Evolutionary conservation across 1,140 invertebrate genomes (phyloP).

Genomic region (Dryas iulia): DNA sequence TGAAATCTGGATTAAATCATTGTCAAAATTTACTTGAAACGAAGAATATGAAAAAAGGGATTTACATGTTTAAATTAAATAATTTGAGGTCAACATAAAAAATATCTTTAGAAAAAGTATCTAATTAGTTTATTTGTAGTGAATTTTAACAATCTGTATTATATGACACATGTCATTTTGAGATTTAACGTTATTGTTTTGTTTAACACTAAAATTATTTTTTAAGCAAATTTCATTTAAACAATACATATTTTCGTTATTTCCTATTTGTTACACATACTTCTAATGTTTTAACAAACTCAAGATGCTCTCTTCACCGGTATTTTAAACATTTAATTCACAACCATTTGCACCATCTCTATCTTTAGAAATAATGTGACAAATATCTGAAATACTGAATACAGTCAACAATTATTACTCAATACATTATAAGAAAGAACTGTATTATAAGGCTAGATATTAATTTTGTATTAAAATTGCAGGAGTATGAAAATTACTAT

Average conservation of each 20-base stretch:
- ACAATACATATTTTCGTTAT: background rate
- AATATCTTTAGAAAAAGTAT: too few species aligned
- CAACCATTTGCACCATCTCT: slow-evolving; percentile 64
- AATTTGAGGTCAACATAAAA: too few species aligned
- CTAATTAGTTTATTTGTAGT: background rate
- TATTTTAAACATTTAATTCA: slow-evolving; percentile 50
- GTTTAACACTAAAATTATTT: background rate
- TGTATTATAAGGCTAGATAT: background rate
- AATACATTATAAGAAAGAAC: slow-evolving; percentile 2
- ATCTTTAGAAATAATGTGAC: slow-evolving; percentile 29
- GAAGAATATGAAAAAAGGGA: background rate
- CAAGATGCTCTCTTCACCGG: slow-evolving; percentile 9
- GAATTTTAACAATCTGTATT: background rate
- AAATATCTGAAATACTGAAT: slow-evolving; percentile 18
- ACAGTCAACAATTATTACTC: slow-evolving; percentile 19
- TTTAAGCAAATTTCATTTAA: background rate
- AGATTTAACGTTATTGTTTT: background rate
- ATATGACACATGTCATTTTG: background rate
- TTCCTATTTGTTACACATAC: slow-evolving; percentile 1
- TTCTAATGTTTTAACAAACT: slow-evolving; percentile 2
- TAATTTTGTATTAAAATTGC: background rate
- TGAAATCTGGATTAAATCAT: background rate
- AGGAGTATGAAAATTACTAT: background rate
- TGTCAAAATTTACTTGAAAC: background rate
- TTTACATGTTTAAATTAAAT: too few species aligned